These are phyloP conservation scores for Ancistrus triradiatus DNA, from an alignment of 2,113 vertebrate genomes.

Conservation along the genomic window DNA sequence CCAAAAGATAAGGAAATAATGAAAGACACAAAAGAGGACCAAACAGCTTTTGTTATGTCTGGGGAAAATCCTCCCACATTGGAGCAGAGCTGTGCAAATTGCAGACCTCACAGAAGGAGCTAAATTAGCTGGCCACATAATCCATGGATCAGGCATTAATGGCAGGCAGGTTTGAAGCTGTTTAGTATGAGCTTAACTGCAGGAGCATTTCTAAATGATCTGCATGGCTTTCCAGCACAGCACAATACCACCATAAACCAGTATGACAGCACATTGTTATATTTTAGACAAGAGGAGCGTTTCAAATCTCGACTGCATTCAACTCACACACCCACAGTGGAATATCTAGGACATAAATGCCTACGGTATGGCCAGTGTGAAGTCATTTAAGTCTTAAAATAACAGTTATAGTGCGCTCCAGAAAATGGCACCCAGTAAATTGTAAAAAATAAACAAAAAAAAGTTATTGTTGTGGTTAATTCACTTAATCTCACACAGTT, in stretches of 20 bases:
- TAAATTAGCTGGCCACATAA: conserved; percentile 72
- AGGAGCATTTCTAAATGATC: conserved; percentile 67
- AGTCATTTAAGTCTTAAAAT: too few species aligned
- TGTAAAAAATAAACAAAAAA: too few species aligned
- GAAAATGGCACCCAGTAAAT: too few species aligned
- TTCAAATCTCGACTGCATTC: not conserved
- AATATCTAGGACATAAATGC: not conserved
- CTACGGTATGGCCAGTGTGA: too few species aligned
- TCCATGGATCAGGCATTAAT: conserved; percentile 71
- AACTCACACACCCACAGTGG: not conserved
- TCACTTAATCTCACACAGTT: too few species aligned
- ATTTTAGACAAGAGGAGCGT: conserved; percentile 52
- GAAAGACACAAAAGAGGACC: conserved; percentile 43
- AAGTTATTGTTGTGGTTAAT: too few species aligned
- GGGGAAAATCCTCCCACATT: conserved; percentile 51
- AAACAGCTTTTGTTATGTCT: conserved; percentile 63
- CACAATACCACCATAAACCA: conserved; percentile 61
- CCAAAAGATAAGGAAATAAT: conserved; percentile 41
- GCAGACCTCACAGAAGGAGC: conserved; percentile 76
- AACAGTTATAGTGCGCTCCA: too few species aligned
- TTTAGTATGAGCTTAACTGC: conserved; percentile 72
- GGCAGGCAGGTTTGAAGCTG: conserved; percentile 70
- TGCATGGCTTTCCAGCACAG: conserved; percentile 65
- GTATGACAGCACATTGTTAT: conserved; percentile 61
- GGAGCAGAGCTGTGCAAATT: conserved; percentile 59